These are phyloP conservation scores for Kuschelorhynchus macadamiae DNA, from an alignment of 2,888 invertebrate genomes.

Conservation along the genomic window DNA sequence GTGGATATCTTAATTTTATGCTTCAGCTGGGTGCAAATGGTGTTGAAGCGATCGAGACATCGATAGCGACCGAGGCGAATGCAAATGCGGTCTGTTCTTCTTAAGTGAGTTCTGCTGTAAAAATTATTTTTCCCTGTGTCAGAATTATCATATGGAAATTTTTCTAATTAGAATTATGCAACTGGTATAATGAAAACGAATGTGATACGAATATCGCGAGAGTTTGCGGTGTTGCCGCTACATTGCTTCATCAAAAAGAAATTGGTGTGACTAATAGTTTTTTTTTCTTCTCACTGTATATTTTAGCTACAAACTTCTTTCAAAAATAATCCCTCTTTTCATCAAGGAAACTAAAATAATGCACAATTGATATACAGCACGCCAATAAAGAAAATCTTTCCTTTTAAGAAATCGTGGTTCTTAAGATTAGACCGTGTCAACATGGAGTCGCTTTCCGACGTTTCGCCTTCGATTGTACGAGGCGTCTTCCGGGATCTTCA, in stretches of 20 bases:
- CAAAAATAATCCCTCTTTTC: too few relatives aligned
- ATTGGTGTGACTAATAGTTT: too few relatives aligned
- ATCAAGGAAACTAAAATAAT: too few relatives aligned
- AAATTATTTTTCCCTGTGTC: constrained; percentile 29
- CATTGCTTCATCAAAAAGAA: background rate
- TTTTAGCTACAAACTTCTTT: too few relatives aligned
- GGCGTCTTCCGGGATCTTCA: too few relatives aligned
- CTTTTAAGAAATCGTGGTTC: too few relatives aligned
- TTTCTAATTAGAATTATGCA: constrained; percentile 32
- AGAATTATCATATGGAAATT: constrained; percentile 35
- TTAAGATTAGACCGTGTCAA: too few relatives aligned
- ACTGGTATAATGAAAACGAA: constrained; percentile 13
- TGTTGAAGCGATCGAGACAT: constrained; percentile 10
- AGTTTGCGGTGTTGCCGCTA: background rate
- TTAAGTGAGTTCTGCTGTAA: constrained; percentile 31
- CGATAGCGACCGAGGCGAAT: constrained; percentile 22
- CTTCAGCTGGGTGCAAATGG: constrained; percentile 11
- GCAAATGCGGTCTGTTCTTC: constrained; percentile 28
- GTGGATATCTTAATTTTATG: constrained; percentile 13
- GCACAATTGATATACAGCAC: too few relatives aligned
- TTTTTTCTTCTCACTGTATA: too few relatives aligned
- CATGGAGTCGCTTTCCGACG: too few relatives aligned
- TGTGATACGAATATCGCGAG: constrained; percentile 17
- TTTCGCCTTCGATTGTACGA: too few relatives aligned
- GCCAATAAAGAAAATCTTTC: too few relatives aligned